A percentile compares a stretch with the other conserved stretches of the same genome.
These are phyloP conservation scores for Brachionichthys hirsutus DNA, from an alignment of 2,113 vertebrate species.

Conservation along the genomic window DNA sequence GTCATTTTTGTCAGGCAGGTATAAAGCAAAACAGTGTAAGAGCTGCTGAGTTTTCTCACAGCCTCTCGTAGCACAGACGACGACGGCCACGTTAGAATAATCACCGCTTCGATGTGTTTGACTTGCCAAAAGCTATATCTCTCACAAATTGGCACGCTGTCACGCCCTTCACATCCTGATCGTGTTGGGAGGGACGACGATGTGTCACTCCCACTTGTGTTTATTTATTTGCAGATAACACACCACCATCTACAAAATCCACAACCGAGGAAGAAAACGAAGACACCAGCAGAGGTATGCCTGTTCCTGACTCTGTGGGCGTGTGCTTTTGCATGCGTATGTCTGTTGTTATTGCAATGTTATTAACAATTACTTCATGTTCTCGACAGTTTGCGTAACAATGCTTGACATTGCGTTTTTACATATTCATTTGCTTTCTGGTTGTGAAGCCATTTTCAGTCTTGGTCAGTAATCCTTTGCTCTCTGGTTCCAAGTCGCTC, in stretches of 20 bases:
- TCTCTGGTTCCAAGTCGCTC: constrained; percentile 60
- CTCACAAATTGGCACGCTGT: constrained; percentile 16
- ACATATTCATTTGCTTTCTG: constrained; percentile 30
- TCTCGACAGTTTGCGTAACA: not conserved
- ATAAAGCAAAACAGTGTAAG: constrained; percentile 52
- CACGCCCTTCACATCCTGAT: constrained; percentile 9
- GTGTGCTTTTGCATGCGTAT: not conserved
- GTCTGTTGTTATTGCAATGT: constrained; percentile 6
- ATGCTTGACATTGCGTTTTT: constrained; percentile 26
- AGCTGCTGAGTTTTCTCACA: constrained; percentile 25
- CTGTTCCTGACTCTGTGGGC: not conserved
- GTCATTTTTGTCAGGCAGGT: constrained; percentile 52
- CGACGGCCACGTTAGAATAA: constrained; percentile 31
- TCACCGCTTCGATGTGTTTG: constrained; percentile 7
- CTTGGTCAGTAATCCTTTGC: constrained; percentile 56
- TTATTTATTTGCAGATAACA: constrained; percentile 54
- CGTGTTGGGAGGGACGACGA: constrained; percentile 5
- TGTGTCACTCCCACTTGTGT: constrained; percentile 11
- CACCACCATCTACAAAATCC: constrained; percentile 53
- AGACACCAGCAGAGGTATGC: constrained; percentile 56
- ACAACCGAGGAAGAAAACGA: constrained; percentile 59
- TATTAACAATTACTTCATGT: constrained; percentile 4
- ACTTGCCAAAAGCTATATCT: constrained; percentile 15
- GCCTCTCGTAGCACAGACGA: constrained; percentile 17
- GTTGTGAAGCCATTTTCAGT: constrained; percentile 43